Base-by-base conservation (phyloP, 64 coral and sea anemone genomes). In the Trachythela sp. region DNA sequence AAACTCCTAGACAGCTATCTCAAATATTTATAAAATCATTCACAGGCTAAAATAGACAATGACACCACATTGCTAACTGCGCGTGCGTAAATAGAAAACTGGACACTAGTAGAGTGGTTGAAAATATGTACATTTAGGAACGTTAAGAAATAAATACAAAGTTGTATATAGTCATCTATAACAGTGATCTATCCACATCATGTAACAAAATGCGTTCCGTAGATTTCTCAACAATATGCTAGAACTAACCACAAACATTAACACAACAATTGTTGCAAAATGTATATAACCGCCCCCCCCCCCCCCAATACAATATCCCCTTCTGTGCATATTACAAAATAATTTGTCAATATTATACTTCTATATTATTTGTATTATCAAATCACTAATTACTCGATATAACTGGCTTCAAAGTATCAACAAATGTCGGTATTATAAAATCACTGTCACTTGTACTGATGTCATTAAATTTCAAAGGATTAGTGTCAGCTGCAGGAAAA, bases 371-470 rank as follows among this genome's bases (percentile, higher is more conserved):
- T 45, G 42, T 45, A 45, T 45, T 45, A 45, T n/a, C n/a, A 35
- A 80, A 38, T 18, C 31, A 5, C 35, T 80, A 80, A 2, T 0
- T 80, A 80, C 20, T 39, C 8, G 75, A 80, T 80, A 80, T 14
- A 34, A 92, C 90, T 32, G 96, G 96, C 31, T 99, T 99, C 34
- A 99, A 90, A 39, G 94, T 94, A 38, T 99, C 96, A 33, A 94
- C 96, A 90, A 99, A 99, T 76, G 96, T 99, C 30, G 96, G 96
- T 26, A 99, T 99, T 27, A 93, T 91, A 91, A 99, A 92, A 32
- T 77, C 89, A 59, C 96, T 99, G 11, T 86, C 77, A 26, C 15
- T 87, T 39, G 86, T 89, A 77, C 88, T 80, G 31, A 37, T 86
- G 9, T 89, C 91, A 10, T 90, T 76, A 13, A 83, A 91, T 77